Conservation (phyloP, 2,888 invertebrate species). For the Lochmaea capreae region DNA sequence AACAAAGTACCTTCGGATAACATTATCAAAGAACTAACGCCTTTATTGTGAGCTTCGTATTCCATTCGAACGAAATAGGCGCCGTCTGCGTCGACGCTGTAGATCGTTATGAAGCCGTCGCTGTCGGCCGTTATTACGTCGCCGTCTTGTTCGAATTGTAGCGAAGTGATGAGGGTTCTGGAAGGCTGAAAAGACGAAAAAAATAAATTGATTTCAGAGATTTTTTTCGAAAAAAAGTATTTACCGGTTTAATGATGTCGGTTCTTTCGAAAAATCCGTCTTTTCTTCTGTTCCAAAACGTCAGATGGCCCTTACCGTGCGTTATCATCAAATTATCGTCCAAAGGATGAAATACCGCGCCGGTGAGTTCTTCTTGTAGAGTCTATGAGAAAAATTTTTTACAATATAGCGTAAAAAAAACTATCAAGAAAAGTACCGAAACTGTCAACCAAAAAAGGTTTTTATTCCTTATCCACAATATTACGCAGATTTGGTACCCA, state of each 20-base stretch:
- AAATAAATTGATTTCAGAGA: background rate
- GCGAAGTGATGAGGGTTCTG: constrained; percentile 84
- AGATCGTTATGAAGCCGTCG: constrained; percentile 91
- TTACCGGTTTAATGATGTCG: constrained; percentile 87
- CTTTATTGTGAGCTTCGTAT: constrained; percentile 90
- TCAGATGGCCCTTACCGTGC: constrained; percentile 90
- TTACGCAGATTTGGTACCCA: no score
- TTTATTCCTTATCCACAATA: no score
- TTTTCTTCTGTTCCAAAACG: constrained; percentile 92
- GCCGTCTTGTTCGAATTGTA: constrained; percentile 91
- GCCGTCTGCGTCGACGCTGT: constrained; percentile 87
- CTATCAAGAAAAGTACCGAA: no score
- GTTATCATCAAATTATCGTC: constrained; percentile 93
- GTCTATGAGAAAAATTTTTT: constrained; percentile 71
- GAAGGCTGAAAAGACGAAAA: constrained; percentile 73
- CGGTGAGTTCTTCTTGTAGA: constrained; percentile 87
- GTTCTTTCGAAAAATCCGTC: constrained; percentile 92
- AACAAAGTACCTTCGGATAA: constrained; percentile 90
- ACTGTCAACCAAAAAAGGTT: no score
- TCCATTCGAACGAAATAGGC: constrained; percentile 90
- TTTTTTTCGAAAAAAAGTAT: constrained; percentile 26
- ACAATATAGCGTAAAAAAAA: no score
- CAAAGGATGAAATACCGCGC: constrained; percentile 90
- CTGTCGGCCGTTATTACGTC: constrained; percentile 94
- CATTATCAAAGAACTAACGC: constrained; percentile 88